Percentiles rank a stretch among this genome's conserved stretches.
phyloP scores from a whole-genome alignment of 30 jellyfish, hydroid and myxozoan species.

The Aurelia aurita complex sp. Pacific region DNA sequence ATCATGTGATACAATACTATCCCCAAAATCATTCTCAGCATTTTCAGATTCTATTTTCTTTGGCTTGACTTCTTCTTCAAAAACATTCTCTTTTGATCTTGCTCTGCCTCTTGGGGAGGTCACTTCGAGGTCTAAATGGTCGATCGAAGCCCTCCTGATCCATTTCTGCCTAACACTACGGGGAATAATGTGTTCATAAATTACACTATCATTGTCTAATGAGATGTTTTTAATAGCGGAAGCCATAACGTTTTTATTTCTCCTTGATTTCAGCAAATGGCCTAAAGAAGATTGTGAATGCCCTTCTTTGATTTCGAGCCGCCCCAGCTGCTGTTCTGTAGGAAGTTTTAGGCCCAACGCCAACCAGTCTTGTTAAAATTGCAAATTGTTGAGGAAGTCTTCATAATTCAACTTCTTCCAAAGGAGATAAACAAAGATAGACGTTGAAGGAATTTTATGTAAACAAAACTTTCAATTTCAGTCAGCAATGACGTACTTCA shows the following conservation, averaged over 20 bases:
- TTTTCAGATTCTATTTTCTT: not conserved
- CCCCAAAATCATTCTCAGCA: conserved; percentile 10
- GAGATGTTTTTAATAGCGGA: conserved; percentile 6
- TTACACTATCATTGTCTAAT: conserved; percentile 57
- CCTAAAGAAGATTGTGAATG: too few species aligned
- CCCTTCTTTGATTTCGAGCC: too few species aligned
- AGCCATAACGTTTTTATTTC: conserved; percentile 33
- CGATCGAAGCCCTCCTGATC: conserved; percentile 60
- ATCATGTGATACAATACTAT: conserved; percentile 56
- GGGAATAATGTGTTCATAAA: conserved; percentile 72
- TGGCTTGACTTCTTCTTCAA: not conserved
- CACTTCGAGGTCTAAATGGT: not conserved
- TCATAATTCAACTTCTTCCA: not conserved
- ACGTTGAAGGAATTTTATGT: too few species aligned
- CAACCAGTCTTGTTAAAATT: too few species aligned
- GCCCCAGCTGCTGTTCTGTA: too few species aligned
- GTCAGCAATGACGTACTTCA: too few species aligned
- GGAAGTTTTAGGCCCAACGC: too few species aligned
- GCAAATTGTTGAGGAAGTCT: not conserved
- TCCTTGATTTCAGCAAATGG: too few species aligned
- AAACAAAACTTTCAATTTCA: too few species aligned
- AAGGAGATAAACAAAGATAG: not conserved
- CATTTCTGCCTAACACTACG: conserved; percentile 63
- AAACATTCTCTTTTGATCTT: too few species aligned
- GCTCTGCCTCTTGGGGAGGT: conserved; percentile 8